Percentiles rank a stretch among this genome's conserved stretches.
Conservation (phyloP, 2,797 vertebrate species). For the Amblyopsis hoosieri region DNA sequence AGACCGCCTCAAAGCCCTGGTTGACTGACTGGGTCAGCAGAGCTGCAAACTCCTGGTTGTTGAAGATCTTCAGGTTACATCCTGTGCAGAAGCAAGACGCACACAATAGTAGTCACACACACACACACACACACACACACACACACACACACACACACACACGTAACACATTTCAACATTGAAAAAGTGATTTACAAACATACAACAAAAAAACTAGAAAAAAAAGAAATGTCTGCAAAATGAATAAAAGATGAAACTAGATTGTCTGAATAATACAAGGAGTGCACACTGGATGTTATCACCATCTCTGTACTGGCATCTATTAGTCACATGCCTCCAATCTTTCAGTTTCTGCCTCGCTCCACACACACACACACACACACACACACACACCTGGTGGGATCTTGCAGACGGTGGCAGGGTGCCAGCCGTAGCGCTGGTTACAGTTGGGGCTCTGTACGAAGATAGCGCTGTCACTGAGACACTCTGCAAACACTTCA, state of each 20-base stretch:
- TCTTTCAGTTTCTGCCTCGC: neutral
- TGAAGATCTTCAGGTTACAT: slow-evolving; percentile 99
- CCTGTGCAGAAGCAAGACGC: slow-evolving; percentile 72
- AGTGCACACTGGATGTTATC: too few species aligned
- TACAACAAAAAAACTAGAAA: neutral
- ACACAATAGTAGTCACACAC: slow-evolving; percentile 4
- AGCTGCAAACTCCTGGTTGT: slow-evolving; percentile 98
- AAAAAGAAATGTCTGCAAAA: neutral
- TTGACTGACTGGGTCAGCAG: slow-evolving; percentile 97
- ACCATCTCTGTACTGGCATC: neutral
- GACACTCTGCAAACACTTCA: slow-evolving; percentile 97
- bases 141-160: too few species aligned
- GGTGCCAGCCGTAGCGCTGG: slow-evolving; percentile 99
- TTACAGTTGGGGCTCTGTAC: slow-evolving; percentile 99
- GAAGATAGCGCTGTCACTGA: slow-evolving; percentile 98
- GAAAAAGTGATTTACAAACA: too few species aligned
- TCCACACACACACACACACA: neutral
- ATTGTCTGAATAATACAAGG: too few species aligned
- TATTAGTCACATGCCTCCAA: too few species aligned
- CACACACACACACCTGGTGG: slow-evolving; percentile 84
- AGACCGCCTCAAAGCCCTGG: slow-evolving; percentile 97
- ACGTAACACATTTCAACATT: too few species aligned
- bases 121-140: neutral
- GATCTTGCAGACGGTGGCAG: slow-evolving; percentile 98
- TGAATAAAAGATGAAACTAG: neutral